Evolutionary conservation across 2,888 invertebrate genomes (phyloP).

Genomic region (Eueremaeus valkanovi): DNA sequence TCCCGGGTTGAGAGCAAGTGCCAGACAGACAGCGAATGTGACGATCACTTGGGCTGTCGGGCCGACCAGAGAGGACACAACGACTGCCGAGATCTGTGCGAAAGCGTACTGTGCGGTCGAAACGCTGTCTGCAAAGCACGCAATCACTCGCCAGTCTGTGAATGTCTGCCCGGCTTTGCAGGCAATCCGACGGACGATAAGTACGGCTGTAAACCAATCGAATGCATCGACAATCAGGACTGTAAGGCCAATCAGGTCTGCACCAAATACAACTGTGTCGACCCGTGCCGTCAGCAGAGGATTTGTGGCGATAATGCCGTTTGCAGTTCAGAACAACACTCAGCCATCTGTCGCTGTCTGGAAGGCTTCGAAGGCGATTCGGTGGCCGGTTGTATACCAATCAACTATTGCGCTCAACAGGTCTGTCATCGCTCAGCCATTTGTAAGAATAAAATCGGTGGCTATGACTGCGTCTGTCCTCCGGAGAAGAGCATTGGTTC

Average conservation of each 20-base stretch:
- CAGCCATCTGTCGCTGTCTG: slow-evolving; percentile 72
- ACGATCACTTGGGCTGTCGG: slow-evolving; percentile 66
- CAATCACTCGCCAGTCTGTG: slow-evolving; percentile 56
- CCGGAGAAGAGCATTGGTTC: slow-evolving; percentile 64
- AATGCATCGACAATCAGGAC: slow-evolving; percentile 72
- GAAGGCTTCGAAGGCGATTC: slow-evolving; percentile 82
- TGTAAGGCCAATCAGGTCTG: slow-evolving; percentile 72
- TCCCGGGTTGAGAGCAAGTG: slow-evolving; percentile 57
- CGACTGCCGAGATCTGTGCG: slow-evolving; percentile 66
- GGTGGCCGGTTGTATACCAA: slow-evolving; percentile 63
- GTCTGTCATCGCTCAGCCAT: slow-evolving; percentile 72
- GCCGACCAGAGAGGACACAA: slow-evolving; percentile 67
- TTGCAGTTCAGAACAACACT: slow-evolving; percentile 77
- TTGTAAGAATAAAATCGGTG: slow-evolving; percentile 50
- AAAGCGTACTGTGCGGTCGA: slow-evolving; percentile 49
- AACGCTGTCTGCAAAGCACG: slow-evolving; percentile 47
- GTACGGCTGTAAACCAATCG: slow-evolving; percentile 64
- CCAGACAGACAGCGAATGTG: slow-evolving; percentile 67
- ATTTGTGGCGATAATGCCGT: slow-evolving; percentile 80
- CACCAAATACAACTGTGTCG: slow-evolving; percentile 56
- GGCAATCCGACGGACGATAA: slow-evolving; percentile 69
- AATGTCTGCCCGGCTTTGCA: slow-evolving; percentile 63
- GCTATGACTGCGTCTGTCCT: slow-evolving; percentile 49
- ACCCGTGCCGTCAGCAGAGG: slow-evolving; percentile 66
- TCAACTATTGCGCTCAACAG: slow-evolving; percentile 69